Evolutionary conservation across 1,140 invertebrate genomes (phyloP).

Genomic region (Carposina sasakii): DNA sequence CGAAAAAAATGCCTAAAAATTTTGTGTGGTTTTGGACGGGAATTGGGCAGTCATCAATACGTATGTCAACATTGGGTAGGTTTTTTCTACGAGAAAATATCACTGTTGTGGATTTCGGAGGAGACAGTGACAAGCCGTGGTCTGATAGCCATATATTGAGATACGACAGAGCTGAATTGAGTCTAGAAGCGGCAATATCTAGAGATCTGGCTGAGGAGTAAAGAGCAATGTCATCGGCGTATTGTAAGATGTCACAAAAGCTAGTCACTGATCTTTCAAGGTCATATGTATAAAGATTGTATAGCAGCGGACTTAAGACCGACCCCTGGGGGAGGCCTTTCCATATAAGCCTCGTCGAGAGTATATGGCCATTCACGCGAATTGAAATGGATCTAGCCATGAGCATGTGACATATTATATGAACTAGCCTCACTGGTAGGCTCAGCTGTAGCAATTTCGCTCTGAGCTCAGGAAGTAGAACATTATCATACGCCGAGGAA

Average conservation of each 20-base stretch:
- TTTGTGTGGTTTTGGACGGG: background rate
- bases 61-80: background rate
- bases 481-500: conserved; percentile 10
- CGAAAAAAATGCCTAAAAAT: conserved; percentile 2
- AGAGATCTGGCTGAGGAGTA: background rate
- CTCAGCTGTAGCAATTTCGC: conserved; percentile 4
- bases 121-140: background rate
- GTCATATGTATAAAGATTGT: conserved; percentile 8
- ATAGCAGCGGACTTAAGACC: conserved; percentile 10
- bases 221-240: conserved; percentile 8
- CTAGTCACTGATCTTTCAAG: background rate
- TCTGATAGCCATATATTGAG: background rate
- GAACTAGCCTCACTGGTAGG: background rate
- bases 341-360: background rate
- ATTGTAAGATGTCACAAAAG: conserved; percentile 5
- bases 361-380: background rate
- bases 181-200: no score
- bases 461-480: conserved; percentile 2
- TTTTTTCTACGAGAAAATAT: background rate
- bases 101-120: background rate
- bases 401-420: conserved; percentile 8
- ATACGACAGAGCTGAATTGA: background rate
- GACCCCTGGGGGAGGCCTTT: conserved; percentile 12
- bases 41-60: background rate
- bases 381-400: background rate